Evolutionary conservation across 2,113 vertebrate genomes (phyloP), one percentile per base, ranked within the genome.

Genomic region (Tachuris rubrigastra): DNA sequence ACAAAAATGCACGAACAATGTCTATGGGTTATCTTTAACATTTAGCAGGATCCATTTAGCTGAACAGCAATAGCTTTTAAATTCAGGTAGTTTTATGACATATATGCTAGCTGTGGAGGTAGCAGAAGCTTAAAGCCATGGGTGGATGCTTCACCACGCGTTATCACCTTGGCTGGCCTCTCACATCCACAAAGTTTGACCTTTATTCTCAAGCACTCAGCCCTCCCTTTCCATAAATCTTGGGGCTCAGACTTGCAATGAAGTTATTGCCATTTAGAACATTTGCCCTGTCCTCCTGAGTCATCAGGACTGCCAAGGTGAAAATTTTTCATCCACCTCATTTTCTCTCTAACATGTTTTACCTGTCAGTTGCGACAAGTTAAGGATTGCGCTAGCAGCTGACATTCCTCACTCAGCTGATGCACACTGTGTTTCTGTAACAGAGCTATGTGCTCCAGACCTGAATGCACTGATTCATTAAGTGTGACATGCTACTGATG

Each of bases 81-180:
- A 49, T 58, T 63, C 49, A 30, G 33, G 25, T 62, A 42, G 50
- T 49, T 69, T 13, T 10, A 11, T n/a, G 21, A 52, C 2, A 2
- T 37, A 4, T 47, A 25, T 74, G 71, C 35, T 92, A n/a, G 24
- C 4, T 55, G 30, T 24, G 39, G 58, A 79, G 6, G 35, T 3
- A 77, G 24, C 21, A 95, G 56, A 83, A 93, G 8, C 27, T 87
- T 69, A 87, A 88, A 90, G 27, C 14, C 20, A 11, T 1, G 0
- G 20, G 11, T 28, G 30, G 16, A 39, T 62, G 16, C 19, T 76
- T 73, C 21, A n/a, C 53, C 8, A 7, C 0, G 0, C 75, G 25
- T 55, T 22, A 42, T 75, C 6, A 83, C 23, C 52, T 60, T 69
- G 58, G 23, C 39, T 83, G 49, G 8, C 27, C 56, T 87, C 63